Percentiles rank a stretch among this genome's conserved stretches.
Evolutionary conservation across 2,888 invertebrate genomes (phyloP).

Genomic region (Caenorhabditis plicata): DNA sequence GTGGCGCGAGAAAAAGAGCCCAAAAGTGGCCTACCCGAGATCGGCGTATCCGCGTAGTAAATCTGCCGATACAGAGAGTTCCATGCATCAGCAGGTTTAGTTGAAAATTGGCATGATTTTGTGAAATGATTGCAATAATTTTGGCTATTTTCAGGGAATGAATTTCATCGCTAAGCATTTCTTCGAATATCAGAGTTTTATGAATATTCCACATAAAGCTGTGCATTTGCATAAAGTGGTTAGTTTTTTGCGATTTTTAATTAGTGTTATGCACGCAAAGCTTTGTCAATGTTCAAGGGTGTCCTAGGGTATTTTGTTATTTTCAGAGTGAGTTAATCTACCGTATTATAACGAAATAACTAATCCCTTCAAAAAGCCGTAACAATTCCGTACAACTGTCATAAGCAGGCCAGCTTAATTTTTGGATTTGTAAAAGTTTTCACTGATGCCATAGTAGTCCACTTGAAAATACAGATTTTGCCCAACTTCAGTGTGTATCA

Average conservation of each 20-base stretch:
- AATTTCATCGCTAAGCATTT: slow-evolving; percentile 65
- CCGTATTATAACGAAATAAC: not conserved
- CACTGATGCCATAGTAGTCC: too few relatives aligned
- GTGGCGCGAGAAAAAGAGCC: slow-evolving; percentile 49
- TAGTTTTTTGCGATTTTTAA: slow-evolving; percentile 14
- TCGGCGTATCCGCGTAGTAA: slow-evolving; percentile 36
- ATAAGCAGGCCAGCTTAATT: not conserved
- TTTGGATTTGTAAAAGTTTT: too few relatives aligned
- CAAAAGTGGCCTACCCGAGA: slow-evolving; percentile 17
- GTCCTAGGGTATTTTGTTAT: too few relatives aligned
- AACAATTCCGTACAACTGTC: not conserved
- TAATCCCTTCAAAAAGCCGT: not conserved
- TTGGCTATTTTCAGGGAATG: slow-evolving; percentile 53
- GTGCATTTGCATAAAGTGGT: slow-evolving; percentile 64
- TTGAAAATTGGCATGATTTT: not conserved
- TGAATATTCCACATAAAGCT: slow-evolving; percentile 64
- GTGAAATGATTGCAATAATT: not conserved
- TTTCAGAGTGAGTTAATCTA: not conserved
- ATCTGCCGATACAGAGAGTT: slow-evolving; percentile 22
- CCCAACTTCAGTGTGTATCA: too few relatives aligned
- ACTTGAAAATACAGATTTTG: too few relatives aligned
- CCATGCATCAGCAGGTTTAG: slow-evolving; percentile 4
- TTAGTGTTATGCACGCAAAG: too few relatives aligned
- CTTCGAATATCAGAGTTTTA: slow-evolving; percentile 65
- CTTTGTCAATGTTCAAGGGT: too few relatives aligned